A percentile compares a stretch with the other conserved stretches of the same genome.
Conservation (phyloP, 1,140 invertebrate species). For the Euura lappo region DNA sequence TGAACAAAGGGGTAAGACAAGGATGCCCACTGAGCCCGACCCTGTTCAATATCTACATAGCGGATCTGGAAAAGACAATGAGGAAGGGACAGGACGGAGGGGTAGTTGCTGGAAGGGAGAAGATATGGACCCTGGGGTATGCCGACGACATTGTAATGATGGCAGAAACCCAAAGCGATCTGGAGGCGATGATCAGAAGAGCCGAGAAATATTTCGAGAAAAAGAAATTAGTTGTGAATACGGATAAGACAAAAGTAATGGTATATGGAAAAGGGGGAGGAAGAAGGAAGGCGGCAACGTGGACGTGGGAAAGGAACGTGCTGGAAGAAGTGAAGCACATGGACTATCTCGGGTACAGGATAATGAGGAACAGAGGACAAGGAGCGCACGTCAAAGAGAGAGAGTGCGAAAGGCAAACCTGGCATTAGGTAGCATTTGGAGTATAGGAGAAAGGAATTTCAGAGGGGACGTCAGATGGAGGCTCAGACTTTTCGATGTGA, state of each 20-base stretch:
- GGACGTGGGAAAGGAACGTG: background rate
- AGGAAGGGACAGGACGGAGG: background rate
- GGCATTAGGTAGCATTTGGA: slow-evolving; percentile 1
- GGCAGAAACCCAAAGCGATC: background rate
- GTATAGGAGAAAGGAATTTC: too few species aligned
- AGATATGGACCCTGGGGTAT: slow-evolving; percentile 10
- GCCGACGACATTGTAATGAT: too few species aligned
- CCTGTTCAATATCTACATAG: too few species aligned
- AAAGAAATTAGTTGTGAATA: too few species aligned
- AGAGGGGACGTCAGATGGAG: too few species aligned
- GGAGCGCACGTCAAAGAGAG: slow-evolving; percentile 11
- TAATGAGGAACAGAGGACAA: background rate
- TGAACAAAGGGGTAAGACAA: slow-evolving; percentile 18
- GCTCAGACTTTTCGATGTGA: too few species aligned
- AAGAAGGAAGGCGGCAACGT: background rate
- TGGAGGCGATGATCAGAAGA: slow-evolving; percentile 6
- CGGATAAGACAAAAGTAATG: slow-evolving; percentile 13
- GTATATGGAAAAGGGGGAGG: slow-evolving; percentile 13
- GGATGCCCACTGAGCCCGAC: slow-evolving; percentile 19
- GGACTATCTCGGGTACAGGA: slow-evolving; percentile 13
- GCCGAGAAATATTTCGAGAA: slow-evolving; percentile 9
- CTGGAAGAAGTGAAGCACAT: slow-evolving; percentile 17
- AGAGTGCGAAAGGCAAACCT: too few species aligned
- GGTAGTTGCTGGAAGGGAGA: slow-evolving; percentile 1
- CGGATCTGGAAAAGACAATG: too few species aligned